Evolutionary conservation across 2,113 vertebrate species (phyloP).

Genomic region (Cebus imitator): DNA sequence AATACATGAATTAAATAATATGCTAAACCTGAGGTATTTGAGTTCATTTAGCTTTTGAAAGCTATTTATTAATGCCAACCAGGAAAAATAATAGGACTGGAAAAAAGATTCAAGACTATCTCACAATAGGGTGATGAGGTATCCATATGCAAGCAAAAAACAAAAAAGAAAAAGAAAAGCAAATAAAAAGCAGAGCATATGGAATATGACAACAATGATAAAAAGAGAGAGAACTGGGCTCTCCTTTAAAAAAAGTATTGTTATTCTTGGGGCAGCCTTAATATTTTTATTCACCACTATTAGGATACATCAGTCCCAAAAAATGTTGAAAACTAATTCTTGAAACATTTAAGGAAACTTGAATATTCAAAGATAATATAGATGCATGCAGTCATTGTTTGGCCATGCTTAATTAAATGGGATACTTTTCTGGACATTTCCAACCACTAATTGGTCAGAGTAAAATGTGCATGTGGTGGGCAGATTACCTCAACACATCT

Average conservation of each 20-base stretch:
- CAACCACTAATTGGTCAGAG: constrained; percentile 60
- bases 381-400: background rate
- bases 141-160: background rate
- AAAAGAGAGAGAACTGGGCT: background rate
- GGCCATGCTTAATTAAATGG: constrained; percentile 53
- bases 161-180: background rate
- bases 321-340: background rate
- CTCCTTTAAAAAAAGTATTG: background rate
- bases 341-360: background rate
- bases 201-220: background rate
- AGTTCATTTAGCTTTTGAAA: constrained; percentile 39
- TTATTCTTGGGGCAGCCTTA: background rate
- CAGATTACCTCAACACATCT: constrained; percentile 54
- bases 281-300: background rate
- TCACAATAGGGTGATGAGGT: background rate
- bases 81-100: background rate
- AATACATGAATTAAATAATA: background rate
- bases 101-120: background rate
- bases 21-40: background rate
- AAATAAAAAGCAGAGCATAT: background rate
- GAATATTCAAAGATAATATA: background rate
- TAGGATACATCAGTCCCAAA: constrained; percentile 11
- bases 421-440: constrained; percentile 48
- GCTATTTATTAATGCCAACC: background rate
- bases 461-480: background rate